A percentile compares a stretch with the other conserved stretches of the same genome.
Conservation (phyloP, 2,113 vertebrate genomes). For the Rhizomys pruinosus region DNA sequence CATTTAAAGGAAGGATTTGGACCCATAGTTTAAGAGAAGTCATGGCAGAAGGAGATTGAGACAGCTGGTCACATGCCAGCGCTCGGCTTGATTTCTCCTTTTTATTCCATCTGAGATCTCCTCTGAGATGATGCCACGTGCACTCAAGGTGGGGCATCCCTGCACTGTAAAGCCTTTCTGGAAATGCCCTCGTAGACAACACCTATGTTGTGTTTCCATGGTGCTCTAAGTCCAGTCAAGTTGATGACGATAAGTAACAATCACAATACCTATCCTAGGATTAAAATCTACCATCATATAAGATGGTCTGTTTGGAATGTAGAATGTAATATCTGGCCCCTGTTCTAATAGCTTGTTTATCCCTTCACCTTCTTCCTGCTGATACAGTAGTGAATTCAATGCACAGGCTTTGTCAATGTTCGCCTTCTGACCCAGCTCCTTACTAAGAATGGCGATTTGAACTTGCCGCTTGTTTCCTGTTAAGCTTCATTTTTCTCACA, state of each 20-base stretch:
- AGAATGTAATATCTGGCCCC: background rate
- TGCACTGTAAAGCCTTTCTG: background rate
- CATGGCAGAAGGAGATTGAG: background rate
- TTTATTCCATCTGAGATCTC: background rate
- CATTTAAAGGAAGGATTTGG: background rate
- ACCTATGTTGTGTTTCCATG: background rate
- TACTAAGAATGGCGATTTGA: background rate
- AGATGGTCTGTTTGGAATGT: background rate
- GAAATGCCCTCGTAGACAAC: background rate
- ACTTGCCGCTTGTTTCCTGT: background rate
- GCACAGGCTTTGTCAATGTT: background rate
- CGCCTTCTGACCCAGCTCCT: background rate
- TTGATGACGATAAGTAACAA: background rate
- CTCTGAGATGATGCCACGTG: background rate
- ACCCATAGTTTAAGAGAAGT: background rate
- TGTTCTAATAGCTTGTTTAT: background rate
- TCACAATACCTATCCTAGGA: background rate
- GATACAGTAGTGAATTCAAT: background rate
- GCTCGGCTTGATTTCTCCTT: background rate
- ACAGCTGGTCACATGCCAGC: too few relatives aligned
- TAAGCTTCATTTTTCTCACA: background rate
- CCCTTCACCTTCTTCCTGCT: background rate
- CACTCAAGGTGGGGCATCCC: background rate
- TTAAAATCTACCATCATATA: background rate
- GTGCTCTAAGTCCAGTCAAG: background rate